phyloP scores from a whole-genome alignment of 2,888 invertebrate species.

The Drosophila colorata region DNA sequence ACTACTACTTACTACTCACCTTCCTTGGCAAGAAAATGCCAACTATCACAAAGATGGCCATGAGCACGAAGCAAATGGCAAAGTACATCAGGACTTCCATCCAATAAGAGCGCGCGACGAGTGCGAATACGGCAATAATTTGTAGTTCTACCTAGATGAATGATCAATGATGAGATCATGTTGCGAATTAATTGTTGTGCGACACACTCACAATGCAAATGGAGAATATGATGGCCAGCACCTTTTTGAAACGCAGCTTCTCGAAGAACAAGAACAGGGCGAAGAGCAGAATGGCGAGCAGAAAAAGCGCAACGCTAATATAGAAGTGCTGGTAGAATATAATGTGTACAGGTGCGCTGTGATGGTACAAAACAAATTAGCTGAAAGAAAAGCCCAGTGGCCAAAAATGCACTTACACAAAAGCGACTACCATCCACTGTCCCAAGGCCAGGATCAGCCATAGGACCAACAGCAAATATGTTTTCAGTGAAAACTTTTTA shows the following conservation, averaged over 20 bases:
- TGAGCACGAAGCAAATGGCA: conserved; percentile 8
- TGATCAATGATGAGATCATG: background rate
- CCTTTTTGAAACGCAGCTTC: conserved; percentile 7
- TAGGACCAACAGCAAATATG: conserved; percentile 7
- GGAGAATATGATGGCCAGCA: conserved; percentile 3
- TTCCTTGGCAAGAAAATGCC: conserved; percentile 15
- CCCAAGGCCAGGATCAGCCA: conserved; percentile 34
- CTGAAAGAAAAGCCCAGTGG: no score
- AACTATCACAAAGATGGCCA: conserved; percentile 16
- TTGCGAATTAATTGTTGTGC: background rate
- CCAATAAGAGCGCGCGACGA: conserved; percentile 19
- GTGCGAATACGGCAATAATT: conserved; percentile 26
- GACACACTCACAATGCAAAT: conserved; percentile 32
- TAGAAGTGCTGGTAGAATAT: conserved; percentile 3
- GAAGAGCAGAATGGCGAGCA: conserved; percentile 34
- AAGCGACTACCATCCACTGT: conserved; percentile 41
- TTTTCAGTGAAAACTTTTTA: conserved; percentile 23
- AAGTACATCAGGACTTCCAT: conserved; percentile 36
- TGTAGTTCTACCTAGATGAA: conserved; percentile 52
- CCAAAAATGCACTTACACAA: conserved; percentile 43
- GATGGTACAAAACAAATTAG: background rate
- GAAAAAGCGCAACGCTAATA: conserved; percentile 24
- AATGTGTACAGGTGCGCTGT: background rate
- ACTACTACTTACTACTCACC: conserved; percentile 25
- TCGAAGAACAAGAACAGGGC: conserved; percentile 29